A percentile compares a stretch with the other conserved stretches of the same genome.
Conservation (phyloP, 2,797 vertebrate genomes). For the Liasis olivaceus region DNA sequence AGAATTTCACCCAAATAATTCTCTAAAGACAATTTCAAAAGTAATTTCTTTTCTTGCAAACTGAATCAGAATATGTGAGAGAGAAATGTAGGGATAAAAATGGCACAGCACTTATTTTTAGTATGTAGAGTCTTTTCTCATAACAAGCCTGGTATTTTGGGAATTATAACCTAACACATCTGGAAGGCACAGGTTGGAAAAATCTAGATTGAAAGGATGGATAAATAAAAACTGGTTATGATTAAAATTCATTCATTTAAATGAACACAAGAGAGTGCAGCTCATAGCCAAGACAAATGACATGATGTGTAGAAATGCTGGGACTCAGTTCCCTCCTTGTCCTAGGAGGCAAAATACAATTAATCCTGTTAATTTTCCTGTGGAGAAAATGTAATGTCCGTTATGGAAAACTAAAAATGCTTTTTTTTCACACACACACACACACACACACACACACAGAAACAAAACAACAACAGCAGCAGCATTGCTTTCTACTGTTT, state of each 20-base stretch:
- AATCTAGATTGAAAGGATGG: not conserved
- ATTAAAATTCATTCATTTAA: not conserved
- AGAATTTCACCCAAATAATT: not conserved
- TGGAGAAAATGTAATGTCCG: constrained; percentile 16
- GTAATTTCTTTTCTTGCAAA: not conserved
- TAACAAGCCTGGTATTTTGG: not conserved
- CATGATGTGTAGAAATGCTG: constrained; percentile 12
- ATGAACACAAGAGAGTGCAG: constrained; percentile 15
- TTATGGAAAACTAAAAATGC: constrained; percentile 26
- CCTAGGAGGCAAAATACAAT: constrained; percentile 34
- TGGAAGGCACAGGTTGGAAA: not conserved
- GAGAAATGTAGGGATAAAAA: not conserved
- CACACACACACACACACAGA: not conserved
- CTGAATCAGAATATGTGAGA: not conserved
- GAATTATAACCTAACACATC: not conserved
- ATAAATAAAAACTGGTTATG: not conserved
- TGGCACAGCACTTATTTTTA: not conserved
- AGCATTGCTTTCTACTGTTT: constrained; percentile 26
- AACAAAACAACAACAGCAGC: not conserved
- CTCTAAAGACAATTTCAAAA: not conserved
- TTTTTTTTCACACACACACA: not conserved
- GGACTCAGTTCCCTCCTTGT: constrained; percentile 23
- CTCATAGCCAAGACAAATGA: constrained; percentile 33
- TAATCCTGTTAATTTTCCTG: constrained; percentile 29
- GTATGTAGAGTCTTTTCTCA: not conserved